Conservation (phyloP, 2,888 invertebrate species). For the Cistogaster globosa region DNA sequence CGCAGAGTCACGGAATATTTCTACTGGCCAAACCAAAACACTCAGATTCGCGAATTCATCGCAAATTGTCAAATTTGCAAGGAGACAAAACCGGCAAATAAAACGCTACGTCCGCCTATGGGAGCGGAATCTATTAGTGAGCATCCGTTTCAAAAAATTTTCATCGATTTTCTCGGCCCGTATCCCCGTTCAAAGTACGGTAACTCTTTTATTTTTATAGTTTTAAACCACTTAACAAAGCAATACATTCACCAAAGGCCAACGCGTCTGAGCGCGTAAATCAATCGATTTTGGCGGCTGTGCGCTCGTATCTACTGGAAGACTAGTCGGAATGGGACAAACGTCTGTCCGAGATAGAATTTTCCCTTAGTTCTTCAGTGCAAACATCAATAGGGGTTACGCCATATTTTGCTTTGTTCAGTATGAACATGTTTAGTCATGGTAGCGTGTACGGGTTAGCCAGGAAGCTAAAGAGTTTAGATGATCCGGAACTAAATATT, state of each 20-base stretch:
- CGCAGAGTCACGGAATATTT: background rate
- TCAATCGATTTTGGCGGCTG: too few species aligned
- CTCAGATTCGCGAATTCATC: too few species aligned
- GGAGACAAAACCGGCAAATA: background rate
- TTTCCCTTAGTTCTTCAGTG: too few species aligned
- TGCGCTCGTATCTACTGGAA: too few species aligned
- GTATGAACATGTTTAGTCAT: background rate
- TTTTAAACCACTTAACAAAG: background rate
- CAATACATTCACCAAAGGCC: background rate
- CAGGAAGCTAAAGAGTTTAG: background rate
- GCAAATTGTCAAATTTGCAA: background rate
- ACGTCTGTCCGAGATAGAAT: too few species aligned
- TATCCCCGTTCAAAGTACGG: too few species aligned
- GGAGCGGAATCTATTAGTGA: background rate
- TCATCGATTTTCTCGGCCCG: background rate
- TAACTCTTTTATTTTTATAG: too few species aligned
- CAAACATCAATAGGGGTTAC: too few species aligned
- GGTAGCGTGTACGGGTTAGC: background rate
- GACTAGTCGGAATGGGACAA: too few species aligned
- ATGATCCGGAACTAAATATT: background rate
- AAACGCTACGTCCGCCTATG: background rate
- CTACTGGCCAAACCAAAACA: background rate
- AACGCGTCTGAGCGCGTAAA: too few species aligned
- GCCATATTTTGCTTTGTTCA: background rate
- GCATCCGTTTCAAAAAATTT: background rate